These are phyloP conservation scores for Amphipoea oculea DNA, from an alignment of 2,888 invertebrate genomes.

Conservation along the genomic window DNA sequence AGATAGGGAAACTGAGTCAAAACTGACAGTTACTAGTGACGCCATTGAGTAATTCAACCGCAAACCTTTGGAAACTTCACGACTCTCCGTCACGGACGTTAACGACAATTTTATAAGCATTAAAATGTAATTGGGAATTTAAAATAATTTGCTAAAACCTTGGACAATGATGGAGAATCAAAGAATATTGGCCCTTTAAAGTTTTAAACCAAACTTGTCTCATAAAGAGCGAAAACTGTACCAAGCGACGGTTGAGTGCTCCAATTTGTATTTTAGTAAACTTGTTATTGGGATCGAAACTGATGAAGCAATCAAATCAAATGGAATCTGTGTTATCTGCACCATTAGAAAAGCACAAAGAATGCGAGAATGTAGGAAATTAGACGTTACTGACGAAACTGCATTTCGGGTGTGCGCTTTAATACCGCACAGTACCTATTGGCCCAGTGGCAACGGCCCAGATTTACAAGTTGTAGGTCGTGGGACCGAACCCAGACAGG, in stretches of 20 bases:
- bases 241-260: not conserved
- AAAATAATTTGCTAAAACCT: conserved; percentile 13
- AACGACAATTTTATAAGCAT: conserved; percentile 53
- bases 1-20: conserved; percentile 31
- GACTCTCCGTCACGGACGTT: conserved; percentile 57
- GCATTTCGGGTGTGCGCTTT: not conserved
- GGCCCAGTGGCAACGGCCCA: not conserved
- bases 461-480: not conserved
- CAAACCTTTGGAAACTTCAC: conserved; percentile 58
- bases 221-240: not conserved
- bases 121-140: conserved; percentile 28
- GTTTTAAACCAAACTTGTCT: not conserved
- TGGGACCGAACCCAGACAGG: not conserved
- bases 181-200: not conserved
- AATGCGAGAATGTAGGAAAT: not conserved
- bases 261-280: conserved; percentile 27
- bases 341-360: not conserved
- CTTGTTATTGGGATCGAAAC: conserved; percentile 14
- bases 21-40: conserved; percentile 22
- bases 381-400: not conserved
- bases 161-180: conserved; percentile 22
- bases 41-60: conserved; percentile 47
- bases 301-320: conserved; percentile 19
- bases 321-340: not conserved
- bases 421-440: not conserved